phyloP scores from a whole-genome alignment of 92 coral and sea anemone species.

The Bergia puertoricense region DNA sequence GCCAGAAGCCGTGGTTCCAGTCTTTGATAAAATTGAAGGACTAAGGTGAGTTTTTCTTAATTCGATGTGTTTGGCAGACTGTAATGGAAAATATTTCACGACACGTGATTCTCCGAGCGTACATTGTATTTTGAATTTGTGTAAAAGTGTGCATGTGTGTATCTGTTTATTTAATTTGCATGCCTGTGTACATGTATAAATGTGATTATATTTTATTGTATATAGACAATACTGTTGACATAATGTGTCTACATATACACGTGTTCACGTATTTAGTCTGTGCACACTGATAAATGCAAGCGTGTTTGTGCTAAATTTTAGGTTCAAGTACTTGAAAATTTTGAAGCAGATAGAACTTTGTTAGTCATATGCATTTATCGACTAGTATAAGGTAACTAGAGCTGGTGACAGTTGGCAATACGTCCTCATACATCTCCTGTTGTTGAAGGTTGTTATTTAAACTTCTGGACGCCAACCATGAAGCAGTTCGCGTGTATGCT shows the following conservation, averaged over 20 bases:
- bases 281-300: not conserved
- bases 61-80: not conserved
- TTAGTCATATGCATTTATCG: too few species aligned
- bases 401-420: not conserved
- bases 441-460: conserved; percentile 74
- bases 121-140: too few species aligned
- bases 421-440: not conserved
- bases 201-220: not conserved
- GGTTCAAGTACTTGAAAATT: too few species aligned
- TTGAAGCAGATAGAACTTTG: too few species aligned
- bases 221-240: too few species aligned
- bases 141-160: too few species aligned
- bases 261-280: not conserved
- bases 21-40: conserved; percentile 91
- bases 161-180: not conserved
- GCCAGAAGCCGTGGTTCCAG: conserved; percentile 83
- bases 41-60: conserved; percentile 67
- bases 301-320: not conserved
- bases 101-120: too few species aligned
- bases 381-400: not conserved
- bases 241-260: not conserved
- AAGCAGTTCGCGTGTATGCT: conserved; percentile 89
- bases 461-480: conserved; percentile 84
- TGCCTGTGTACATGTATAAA: not conserved
- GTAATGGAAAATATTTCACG: not conserved